Conservation (phyloP, 2,113 vertebrate species). For the Spea bombifrons region DNA sequence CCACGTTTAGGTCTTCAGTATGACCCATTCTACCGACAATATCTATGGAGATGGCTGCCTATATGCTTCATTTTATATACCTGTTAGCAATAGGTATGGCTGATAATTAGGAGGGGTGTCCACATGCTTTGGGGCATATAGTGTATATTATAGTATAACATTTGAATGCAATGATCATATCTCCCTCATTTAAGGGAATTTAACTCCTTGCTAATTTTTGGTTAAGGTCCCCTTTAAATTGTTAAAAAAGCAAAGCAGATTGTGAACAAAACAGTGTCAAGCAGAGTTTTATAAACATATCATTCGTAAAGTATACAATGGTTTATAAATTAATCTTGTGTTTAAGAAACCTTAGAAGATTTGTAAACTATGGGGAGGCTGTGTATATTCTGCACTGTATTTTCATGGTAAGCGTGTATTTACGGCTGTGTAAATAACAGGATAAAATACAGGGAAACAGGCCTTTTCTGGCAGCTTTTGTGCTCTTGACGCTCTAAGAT, state of each 20-base stretch:
- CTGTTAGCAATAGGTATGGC: too few relatives aligned
- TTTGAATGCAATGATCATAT: not conserved
- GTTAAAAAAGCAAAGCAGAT: not conserved
- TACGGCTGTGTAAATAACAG: not conserved
- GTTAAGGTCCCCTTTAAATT: not conserved
- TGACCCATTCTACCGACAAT: too few relatives aligned
- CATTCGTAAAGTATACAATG: conserved; percentile 19
- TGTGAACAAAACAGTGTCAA: not conserved
- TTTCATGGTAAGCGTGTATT: not conserved
- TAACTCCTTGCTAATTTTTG: not conserved
- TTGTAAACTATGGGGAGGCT: not conserved
- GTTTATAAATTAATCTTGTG: not conserved
- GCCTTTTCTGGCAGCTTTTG: not conserved
- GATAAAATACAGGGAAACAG: not conserved
- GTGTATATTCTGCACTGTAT: not conserved
- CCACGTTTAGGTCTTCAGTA: too few relatives aligned
- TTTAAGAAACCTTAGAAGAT: not conserved
- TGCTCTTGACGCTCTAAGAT: not conserved
- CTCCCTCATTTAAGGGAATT: not conserved
- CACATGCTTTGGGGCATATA: too few relatives aligned
- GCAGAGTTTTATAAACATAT: conserved; percentile 8
- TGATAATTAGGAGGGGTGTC: too few relatives aligned
- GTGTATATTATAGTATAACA: too few relatives aligned
- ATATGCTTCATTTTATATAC: too few relatives aligned
- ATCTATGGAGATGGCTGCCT: too few relatives aligned